phyloP scores from a whole-genome alignment of 2,888 invertebrate species.

The Latheticus oryzae region DNA sequence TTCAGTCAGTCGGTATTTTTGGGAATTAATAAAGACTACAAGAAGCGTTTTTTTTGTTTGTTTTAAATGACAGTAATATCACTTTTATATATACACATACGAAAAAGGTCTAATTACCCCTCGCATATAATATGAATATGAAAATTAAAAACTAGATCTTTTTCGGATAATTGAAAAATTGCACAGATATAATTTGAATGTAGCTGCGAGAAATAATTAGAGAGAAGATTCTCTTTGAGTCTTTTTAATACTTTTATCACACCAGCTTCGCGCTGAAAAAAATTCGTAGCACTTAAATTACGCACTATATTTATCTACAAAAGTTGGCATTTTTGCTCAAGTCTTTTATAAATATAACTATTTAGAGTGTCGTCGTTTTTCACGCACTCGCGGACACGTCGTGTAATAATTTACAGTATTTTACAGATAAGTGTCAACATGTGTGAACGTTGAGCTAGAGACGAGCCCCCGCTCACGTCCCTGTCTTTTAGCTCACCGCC shows the following conservation, averaged over 20 bases:
- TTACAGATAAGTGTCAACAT: slow-evolving; percentile 49
- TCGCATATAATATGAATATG: slow-evolving; percentile 13
- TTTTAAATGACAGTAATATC: slow-evolving; percentile 40
- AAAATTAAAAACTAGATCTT: slow-evolving; percentile 9
- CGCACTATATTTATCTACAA: slow-evolving; percentile 44
- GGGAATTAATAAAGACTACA: slow-evolving; percentile 41
- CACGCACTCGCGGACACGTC: slow-evolving; percentile 38
- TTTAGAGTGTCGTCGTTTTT: slow-evolving; percentile 37
- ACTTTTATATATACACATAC: slow-evolving; percentile 37
- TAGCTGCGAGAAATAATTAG: slow-evolving; percentile 36
- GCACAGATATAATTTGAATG: slow-evolving; percentile 38
- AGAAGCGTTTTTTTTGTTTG: slow-evolving; percentile 42
- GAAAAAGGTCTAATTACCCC: slow-evolving; percentile 31
- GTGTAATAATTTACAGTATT: slow-evolving; percentile 42
- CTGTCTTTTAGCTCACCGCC: slow-evolving; percentile 58
- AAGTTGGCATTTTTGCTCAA: slow-evolving; percentile 38
- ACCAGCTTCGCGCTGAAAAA: slow-evolving; percentile 42
- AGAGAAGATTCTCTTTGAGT: slow-evolving; percentile 32
- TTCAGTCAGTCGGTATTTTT: slow-evolving; percentile 42
- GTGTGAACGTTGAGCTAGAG: slow-evolving; percentile 44
- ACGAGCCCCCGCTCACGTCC: slow-evolving; percentile 42
- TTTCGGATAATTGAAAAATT: slow-evolving; percentile 37
- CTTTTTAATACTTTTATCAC: slow-evolving; percentile 44
- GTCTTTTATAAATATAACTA: slow-evolving; percentile 36
- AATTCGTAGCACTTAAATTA: slow-evolving; percentile 40